Evolutionary conservation across 2,888 invertebrate genomes (phyloP).

Genomic region (Argyresthia goedartella): DNA sequence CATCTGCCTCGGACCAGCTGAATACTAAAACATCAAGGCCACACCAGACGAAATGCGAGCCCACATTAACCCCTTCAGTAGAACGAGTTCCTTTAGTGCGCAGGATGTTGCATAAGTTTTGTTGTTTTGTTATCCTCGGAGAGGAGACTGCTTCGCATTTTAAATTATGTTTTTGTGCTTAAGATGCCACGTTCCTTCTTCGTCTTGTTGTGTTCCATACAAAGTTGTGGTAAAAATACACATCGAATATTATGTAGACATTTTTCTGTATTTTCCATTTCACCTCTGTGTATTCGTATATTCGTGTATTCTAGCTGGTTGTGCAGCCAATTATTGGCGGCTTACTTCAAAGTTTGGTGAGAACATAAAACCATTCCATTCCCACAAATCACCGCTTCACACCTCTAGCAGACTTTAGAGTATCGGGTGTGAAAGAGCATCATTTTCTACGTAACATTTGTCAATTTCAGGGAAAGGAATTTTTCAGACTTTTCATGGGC

Average conservation of each 20-base stretch:
- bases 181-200: slow-evolving; percentile 21
- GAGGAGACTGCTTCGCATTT: slow-evolving; percentile 53
- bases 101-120: slow-evolving; percentile 69
- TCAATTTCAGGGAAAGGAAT: slow-evolving; percentile 29
- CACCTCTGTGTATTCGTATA: no score
- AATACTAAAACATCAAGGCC: slow-evolving; percentile 63
- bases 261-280: not conserved
- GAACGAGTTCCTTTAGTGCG: slow-evolving; percentile 30
- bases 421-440: slow-evolving; percentile 34
- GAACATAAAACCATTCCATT: slow-evolving; percentile 40
- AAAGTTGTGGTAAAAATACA: slow-evolving; percentile 29
- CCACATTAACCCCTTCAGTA: slow-evolving; percentile 44
- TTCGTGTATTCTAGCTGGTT: no score
- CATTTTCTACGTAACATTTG: slow-evolving; percentile 40
- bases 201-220: slow-evolving; percentile 28
- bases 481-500: slow-evolving; percentile 27
- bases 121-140: slow-evolving; percentile 61
- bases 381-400: slow-evolving; percentile 29
- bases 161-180: slow-evolving; percentile 59
- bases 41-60: slow-evolving; percentile 45
- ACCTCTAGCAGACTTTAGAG: slow-evolving; percentile 15
- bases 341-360: slow-evolving; percentile 34
- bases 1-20: slow-evolving; percentile 59
- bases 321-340: slow-evolving; percentile 4
- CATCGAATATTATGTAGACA: slow-evolving; percentile 13